These are phyloP conservation scores for Neocrepidodera transversa DNA, from an alignment of 2,888 invertebrate species.

Conservation along the genomic window DNA sequence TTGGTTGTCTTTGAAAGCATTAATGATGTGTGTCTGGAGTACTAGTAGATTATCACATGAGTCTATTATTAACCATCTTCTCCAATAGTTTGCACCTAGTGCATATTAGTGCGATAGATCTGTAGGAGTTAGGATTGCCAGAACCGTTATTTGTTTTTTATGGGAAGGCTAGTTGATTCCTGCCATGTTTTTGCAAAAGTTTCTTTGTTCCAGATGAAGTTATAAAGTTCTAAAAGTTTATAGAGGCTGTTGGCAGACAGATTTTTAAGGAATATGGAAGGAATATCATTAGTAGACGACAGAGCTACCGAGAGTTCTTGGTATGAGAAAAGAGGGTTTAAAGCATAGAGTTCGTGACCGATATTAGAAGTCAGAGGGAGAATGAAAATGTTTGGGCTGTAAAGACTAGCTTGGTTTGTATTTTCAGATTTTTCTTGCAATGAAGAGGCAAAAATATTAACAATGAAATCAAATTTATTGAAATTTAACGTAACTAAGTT, in stretches of 20 bases:
- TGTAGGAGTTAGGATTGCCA: neutral
- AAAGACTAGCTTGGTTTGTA: neutral
- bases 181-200: neutral
- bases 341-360: neutral
- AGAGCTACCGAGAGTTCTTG: no score
- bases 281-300: no score
- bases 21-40: no score
- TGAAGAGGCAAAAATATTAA: no score
- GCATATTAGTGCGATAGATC: no score
- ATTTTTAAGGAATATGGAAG: no score
- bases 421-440: neutral
- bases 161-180: neutral
- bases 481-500: no score
- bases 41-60: no score
- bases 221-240: conserved; percentile 4
- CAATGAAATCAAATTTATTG: no score
- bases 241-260: conserved; percentile 1
- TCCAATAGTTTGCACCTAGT: no score
- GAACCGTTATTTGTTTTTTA: neutral
- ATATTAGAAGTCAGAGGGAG: neutral
- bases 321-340: neutral
- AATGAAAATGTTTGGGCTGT: neutral
- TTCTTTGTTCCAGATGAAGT: neutral
- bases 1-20: no score
- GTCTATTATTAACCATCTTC: no score